Evolutionary conservation across 2,797 vertebrate genomes (phyloP), one percentile per base, ranked within the genome.

Genomic region (Picus viridis): DNA sequence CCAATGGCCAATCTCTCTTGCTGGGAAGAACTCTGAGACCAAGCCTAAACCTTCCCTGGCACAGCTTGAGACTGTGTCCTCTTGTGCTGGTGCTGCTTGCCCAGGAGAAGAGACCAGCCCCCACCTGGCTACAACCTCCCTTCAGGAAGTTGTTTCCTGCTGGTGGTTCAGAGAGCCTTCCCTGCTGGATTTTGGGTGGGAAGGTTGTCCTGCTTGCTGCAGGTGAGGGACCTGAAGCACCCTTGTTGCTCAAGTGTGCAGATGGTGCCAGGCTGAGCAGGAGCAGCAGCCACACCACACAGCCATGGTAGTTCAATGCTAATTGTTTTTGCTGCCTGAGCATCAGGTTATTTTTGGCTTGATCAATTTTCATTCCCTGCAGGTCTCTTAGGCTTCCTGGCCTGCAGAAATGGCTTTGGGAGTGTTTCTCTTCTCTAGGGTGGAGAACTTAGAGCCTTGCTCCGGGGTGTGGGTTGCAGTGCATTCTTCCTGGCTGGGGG

Each of bases 301-400:
- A 67, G 83, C 83, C 11, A 3, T n/a, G 72, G 54, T 73, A 67
- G 43, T 71, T 68, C 30, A 43, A 65, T 75, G 53, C 73, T 93
- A 93, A 87, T 94, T 94, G 87, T 27, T 92, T 94, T 75, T 75
- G 54, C 54, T 73, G 82, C 79, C 59, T 89, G 57, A 90, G 54
- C 70, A 78, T 91, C 43, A 49, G 63, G 34, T 89, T 94, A 65
- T 78, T 89, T 95, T 89, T 79, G 74, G 34, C 67, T 89, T 75
- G 73, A 83, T 90, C 67, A 78, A 14, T 49, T 90, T 93, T 92
- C 45, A 29, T 86, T 89, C 32, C 24, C 53, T 34, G 30, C 49
- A 53, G 10, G 17, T 87, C 47, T 77, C 27, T 49, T n/a, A 47
- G 58, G 30, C 36, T 74, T 67, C 23, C 29, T 20, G 30, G 29